Evolutionary conservation across 53 echinoderm and acorn worm species (phyloP), one percentile per base, ranked within the genome.

Genomic region (Echinarachnius parma): DNA sequence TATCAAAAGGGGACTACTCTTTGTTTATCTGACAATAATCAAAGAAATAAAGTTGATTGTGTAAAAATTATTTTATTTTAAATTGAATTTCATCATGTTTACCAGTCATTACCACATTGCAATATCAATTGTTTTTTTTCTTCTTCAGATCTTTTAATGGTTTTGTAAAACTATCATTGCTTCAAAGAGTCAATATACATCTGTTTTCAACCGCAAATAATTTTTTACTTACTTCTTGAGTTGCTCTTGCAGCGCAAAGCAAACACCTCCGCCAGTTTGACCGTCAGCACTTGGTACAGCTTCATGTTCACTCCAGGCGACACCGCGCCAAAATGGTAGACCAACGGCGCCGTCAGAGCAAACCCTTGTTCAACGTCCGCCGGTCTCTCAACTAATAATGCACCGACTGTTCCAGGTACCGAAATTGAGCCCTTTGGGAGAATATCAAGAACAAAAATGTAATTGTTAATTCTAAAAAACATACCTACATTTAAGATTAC

Each of bases 301-400:
- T 94, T 94, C 66, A 94, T 80, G 59, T 94, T 94, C 55, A 57
- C 58, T 2, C 91, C 84, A 3, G 95, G 95, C 9, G 87, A 66
- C 3, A 66, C 69, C 8, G 81, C 83, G 15, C 95, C 95, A 64
- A 84, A 94, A 48, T 94, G 95, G 52, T 87, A 87, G 11, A 94
- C 95, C 10, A 94, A 67, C 2, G 95, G 95, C 18, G 90, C 95
- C 4, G 83, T 69, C 30, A 94, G 71, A 14, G 95, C 81, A 58
- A 94, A 94, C 2, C 95, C 95, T 53, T 91, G 84, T 48, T 84
- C 90, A 22, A 90, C 81, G 21, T 90, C 90, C 4, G 90, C 87
- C 11, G 84, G 86, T 54, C 84, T 76, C 76, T 94, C 94, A 11
- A 90, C 84, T 46, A 91, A 76, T 28, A 94, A 65, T 23, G 87